A percentile compares a stretch with the other conserved stretches of the same genome.
phyloP scores from a whole-genome alignment of 2,113 vertebrate species.

The Physeter macrocephalus region DNA sequence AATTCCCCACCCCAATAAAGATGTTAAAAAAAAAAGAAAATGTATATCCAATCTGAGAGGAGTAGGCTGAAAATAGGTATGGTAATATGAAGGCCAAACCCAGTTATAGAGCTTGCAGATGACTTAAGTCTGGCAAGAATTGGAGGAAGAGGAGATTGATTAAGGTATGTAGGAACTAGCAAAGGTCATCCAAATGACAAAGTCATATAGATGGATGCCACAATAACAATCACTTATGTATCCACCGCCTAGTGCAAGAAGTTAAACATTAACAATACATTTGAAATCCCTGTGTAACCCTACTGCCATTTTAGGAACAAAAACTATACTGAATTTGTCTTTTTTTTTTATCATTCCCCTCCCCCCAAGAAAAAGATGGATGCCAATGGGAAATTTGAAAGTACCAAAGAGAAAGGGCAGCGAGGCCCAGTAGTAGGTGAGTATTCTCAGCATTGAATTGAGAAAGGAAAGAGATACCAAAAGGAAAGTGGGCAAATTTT shows the following conservation, averaged over 20 bases:
- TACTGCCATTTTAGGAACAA: neutral
- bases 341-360: neutral
- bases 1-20: too few species aligned
- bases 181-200: neutral
- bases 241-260: neutral
- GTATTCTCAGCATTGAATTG: neutral
- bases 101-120: neutral
- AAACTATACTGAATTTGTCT: neutral
- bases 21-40: neutral
- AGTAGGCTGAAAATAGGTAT: neutral
- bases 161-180: neutral
- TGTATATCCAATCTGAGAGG: neutral
- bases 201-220: neutral
- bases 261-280: neutral
- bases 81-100: neutral
- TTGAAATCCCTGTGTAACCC: neutral
- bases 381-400: neutral
- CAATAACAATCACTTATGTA: neutral
- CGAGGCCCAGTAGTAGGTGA: neutral
- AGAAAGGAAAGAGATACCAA: neutral
- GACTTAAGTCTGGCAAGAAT: neutral
- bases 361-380: neutral
- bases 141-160: neutral
- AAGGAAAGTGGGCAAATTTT: neutral
- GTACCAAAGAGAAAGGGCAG: neutral